Conservation (phyloP, 2,113 vertebrate species). For the Aegithalos caudatus region DNA sequence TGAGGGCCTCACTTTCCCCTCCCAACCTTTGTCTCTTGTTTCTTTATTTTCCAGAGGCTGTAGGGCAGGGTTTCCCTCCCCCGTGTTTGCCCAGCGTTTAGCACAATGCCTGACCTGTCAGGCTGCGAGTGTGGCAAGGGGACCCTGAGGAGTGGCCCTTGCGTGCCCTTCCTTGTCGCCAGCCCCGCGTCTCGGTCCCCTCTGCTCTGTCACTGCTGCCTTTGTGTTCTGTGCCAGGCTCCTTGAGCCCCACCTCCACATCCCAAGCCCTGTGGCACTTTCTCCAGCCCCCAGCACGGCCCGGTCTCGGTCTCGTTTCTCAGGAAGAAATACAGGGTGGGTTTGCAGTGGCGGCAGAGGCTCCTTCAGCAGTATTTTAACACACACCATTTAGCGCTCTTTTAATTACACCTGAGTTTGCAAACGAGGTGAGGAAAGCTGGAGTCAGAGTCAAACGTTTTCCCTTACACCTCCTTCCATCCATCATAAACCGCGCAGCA, state of each 20-base stretch:
- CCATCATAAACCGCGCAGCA: not conserved
- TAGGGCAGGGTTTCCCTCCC: slow-evolving; percentile 61
- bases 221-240: not conserved
- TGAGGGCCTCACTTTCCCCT: slow-evolving; percentile 49
- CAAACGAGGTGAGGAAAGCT: not conserved
- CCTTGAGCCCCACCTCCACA: not conserved
- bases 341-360: not conserved
- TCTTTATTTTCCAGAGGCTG: slow-evolving; percentile 39
- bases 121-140: not conserved
- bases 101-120: slow-evolving; percentile 52
- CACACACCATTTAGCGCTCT: fast-evolving
- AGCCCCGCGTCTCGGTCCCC: not conserved
- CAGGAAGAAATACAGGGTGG: not conserved
- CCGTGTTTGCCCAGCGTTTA: slow-evolving; percentile 22
- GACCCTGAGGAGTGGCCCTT: not conserved
- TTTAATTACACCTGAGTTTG: not conserved
- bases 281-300: not conserved
- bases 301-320: no score
- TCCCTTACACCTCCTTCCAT: not conserved
- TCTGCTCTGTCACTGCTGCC: not conserved
- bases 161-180: not conserved
- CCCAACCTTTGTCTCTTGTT: slow-evolving; percentile 56
- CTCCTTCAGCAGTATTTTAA: not conserved
- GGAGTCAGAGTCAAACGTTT: not conserved
- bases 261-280: not conserved